These are phyloP conservation scores for Volucella inanis DNA, from an alignment of 2,888 invertebrate genomes.

Conservation along the genomic window DNA sequence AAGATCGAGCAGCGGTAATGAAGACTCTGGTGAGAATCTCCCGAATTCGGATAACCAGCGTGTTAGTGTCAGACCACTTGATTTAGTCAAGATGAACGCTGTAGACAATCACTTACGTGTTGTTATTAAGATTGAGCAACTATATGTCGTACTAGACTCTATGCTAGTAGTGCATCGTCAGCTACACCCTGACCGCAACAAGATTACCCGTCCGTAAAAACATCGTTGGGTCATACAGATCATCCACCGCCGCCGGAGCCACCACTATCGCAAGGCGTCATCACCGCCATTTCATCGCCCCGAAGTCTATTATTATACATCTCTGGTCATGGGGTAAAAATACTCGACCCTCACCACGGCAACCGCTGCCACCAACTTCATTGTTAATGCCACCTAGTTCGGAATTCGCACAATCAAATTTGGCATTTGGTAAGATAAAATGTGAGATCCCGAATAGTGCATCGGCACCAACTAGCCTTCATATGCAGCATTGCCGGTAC, in stretches of 20 bases:
- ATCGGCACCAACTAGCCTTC: slow-evolving; percentile 82
- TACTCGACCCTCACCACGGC: slow-evolving; percentile 77
- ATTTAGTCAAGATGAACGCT: slow-evolving; percentile 76
- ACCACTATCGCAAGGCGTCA: slow-evolving; percentile 34
- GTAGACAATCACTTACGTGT: slow-evolving; percentile 81
- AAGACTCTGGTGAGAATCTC: slow-evolving; percentile 78
- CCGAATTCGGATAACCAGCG: slow-evolving; percentile 79
- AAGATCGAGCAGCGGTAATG: slow-evolving; percentile 79
- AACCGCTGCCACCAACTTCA: slow-evolving; percentile 62
- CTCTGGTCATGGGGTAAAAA: slow-evolving; percentile 87
- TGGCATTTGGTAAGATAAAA: slow-evolving; percentile 81
- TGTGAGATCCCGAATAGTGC: slow-evolving; percentile 82
- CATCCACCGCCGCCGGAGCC: slow-evolving; percentile 73
- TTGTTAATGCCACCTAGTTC: slow-evolving; percentile 82
- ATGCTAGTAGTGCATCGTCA: slow-evolving; percentile 79
- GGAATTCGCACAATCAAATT: slow-evolving; percentile 79
- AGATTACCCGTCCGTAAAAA: slow-evolving; percentile 79
- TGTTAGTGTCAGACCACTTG: slow-evolving; percentile 82
- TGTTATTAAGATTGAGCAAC: slow-evolving; percentile 83
- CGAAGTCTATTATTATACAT: too few relatives aligned
- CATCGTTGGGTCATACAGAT: slow-evolving; percentile 75
- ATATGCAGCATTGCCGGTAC: slow-evolving; percentile 83
- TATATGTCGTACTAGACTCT: slow-evolving; percentile 86
- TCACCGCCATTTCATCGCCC: slow-evolving; percentile 71
- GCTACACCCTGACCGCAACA: slow-evolving; percentile 81